Evolutionary conservation across 2,888 invertebrate genomes (phyloP), one percentile per base, ranked within the genome.

Genomic region (Alitta virens): DNA sequence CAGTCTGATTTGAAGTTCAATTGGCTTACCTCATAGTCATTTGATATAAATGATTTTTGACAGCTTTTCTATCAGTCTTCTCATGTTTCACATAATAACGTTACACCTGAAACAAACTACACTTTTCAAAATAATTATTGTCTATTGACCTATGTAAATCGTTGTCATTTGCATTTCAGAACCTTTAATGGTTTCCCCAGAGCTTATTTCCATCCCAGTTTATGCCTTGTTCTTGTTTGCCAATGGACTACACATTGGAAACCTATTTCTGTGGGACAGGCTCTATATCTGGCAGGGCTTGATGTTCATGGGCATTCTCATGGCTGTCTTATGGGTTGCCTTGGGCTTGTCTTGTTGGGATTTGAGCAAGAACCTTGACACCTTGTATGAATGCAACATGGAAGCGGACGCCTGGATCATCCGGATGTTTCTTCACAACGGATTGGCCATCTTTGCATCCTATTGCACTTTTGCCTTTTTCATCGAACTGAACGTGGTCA

Each of bases 401-500:
- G 64, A 62, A 5, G 56, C 55, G 14, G 76, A 75, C 50, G 67
- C 75, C 27, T 78, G 77, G 77, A 59, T 75, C 27, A 68, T 70
- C 16, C 63, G 77, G 42, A 62, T 71, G n/a, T 60, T 78, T 12
- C 71, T 76, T 0, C 74, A 75, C 18, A 78, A 78, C 62, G 76
- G 74, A 1, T 62, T 77, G 14, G 72, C 69, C 12, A 71, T 77
- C 40, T 74, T 75, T 46, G 74, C 73, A 1, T 71, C 75, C 0
- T 78, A 76, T 76, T 65, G 65, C 14, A 74, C 73, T 2, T 63
- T 78, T 5, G 75, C 75, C 2, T 68, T 74, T 0, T 65, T 75
- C 2, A 62, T 77, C 3, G 75, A 76, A 63, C 51, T 75, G 1
- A 68, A 69, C n/a, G 68, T 74, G 27, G 73, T 74, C 3, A 56